Conservation (phyloP, 2,113 vertebrate species). For the Martes martes region DNA sequence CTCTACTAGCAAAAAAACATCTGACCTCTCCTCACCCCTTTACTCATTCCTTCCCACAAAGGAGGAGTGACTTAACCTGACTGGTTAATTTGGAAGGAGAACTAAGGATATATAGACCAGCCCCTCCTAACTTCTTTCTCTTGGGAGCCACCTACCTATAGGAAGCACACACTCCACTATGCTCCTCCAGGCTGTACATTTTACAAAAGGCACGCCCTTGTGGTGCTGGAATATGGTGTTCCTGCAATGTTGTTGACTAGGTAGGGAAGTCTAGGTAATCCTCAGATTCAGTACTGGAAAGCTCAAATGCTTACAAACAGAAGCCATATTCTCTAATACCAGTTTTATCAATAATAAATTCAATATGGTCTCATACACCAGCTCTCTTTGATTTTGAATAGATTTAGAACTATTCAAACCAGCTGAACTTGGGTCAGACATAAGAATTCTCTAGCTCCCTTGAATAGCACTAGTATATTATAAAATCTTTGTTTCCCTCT, state of each 20-base stretch:
- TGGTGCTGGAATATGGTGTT: neutral
- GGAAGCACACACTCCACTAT: neutral
- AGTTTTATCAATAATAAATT: neutral
- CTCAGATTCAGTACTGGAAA: neutral
- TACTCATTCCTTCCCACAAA: neutral
- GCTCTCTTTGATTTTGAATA: neutral
- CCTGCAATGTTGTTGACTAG: neutral
- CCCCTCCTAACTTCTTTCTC: neutral
- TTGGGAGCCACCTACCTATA: neutral
- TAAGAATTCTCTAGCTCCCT: slow-evolving; percentile 8
- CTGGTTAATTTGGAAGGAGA: neutral
- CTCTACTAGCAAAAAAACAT: neutral
- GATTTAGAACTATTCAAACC: neutral
- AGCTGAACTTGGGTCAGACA: neutral
- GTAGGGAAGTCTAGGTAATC: neutral
- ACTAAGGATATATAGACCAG: neutral
- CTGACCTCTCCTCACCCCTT: neutral
- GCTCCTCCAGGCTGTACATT: neutral
- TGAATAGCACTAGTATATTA: neutral
- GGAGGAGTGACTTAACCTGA: neutral
- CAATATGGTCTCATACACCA: neutral
- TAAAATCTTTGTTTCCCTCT: slow-evolving; percentile 11
- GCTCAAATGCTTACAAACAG: neutral
- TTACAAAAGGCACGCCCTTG: neutral
- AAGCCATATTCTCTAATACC: neutral